Evolutionary conservation across 1,140 invertebrate species (phyloP).

Genomic region (Drosophila tani): DNA sequence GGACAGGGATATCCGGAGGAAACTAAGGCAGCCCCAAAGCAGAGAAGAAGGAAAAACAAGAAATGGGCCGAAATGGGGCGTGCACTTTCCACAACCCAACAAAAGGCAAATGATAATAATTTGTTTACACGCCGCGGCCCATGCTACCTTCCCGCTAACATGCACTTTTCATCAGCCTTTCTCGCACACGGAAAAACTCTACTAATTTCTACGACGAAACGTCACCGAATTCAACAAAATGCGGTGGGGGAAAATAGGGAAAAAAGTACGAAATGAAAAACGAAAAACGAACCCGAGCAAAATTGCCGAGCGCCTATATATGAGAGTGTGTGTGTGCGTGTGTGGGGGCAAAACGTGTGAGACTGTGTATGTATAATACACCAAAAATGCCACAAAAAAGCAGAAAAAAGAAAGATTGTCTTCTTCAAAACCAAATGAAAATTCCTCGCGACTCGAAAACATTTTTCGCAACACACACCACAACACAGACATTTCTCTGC

Average conservation of each 20-base stretch:
- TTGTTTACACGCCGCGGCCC: conserved; percentile 39
- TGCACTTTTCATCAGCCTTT: conserved; percentile 17
- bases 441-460: conserved; percentile 55
- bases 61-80: conserved; percentile 35
- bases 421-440: conserved; percentile 63
- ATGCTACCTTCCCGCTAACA: conserved; percentile 8
- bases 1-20: conserved; percentile 27
- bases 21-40: conserved; percentile 15
- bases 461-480: conserved; percentile 18
- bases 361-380: conserved; percentile 79
- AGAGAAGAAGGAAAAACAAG: conserved; percentile 9
- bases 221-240: conserved; percentile 22
- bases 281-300: conserved; percentile 37
- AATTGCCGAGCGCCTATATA: conserved; percentile 20
- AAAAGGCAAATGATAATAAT: conserved; percentile 36
- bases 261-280: conserved; percentile 55
- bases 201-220: conserved; percentile 22
- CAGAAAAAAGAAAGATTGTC: conserved; percentile 40
- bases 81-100: conserved; percentile 28
- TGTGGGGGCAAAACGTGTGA: conserved; percentile 69
- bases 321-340: conserved; percentile 38
- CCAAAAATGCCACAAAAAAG: conserved; percentile 60
- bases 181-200: conserved; percentile 23
- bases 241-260: conserved; percentile 3
- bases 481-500: conserved; percentile 18